phyloP scores from a whole-genome alignment of 2,888 invertebrate genomes.

The Patella depressa region DNA sequence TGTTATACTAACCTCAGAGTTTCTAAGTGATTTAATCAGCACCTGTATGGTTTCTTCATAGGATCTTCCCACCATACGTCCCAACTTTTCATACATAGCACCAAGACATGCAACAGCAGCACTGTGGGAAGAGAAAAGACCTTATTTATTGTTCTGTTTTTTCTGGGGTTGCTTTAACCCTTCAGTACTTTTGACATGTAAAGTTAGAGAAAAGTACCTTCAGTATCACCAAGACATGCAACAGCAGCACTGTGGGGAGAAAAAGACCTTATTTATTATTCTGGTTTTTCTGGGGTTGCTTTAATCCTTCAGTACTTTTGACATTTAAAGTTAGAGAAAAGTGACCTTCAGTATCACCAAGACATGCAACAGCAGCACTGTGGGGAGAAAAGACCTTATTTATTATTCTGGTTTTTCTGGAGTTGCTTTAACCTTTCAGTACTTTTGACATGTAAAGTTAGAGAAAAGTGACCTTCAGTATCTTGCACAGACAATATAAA shows the following conservation, averaged over 20 bases:
- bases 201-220: no score
- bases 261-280: background rate
- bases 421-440: no score
- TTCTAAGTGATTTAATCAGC: constrained; percentile 89
- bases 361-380: constrained; percentile 94
- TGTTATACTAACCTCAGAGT: constrained; percentile 74
- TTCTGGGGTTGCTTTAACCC: no score
- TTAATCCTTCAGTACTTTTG: no score
- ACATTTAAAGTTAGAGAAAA: no score
- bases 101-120: constrained; percentile 94
- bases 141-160: background rate
- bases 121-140: constrained; percentile 74
- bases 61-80: constrained; percentile 98
- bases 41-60: constrained; percentile 98
- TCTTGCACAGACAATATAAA: no score
- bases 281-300: background rate
- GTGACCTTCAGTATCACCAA: constrained; percentile 75
- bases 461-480: no score
- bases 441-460: no score
- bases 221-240: constrained; percentile 75
- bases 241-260: constrained; percentile 86
- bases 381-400: background rate
- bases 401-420: background rate
- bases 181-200: no score
- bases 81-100: constrained; percentile 97